Base-by-base conservation (phyloP, 2,888 invertebrate genomes). In the Parnassius smintheus region DNA sequence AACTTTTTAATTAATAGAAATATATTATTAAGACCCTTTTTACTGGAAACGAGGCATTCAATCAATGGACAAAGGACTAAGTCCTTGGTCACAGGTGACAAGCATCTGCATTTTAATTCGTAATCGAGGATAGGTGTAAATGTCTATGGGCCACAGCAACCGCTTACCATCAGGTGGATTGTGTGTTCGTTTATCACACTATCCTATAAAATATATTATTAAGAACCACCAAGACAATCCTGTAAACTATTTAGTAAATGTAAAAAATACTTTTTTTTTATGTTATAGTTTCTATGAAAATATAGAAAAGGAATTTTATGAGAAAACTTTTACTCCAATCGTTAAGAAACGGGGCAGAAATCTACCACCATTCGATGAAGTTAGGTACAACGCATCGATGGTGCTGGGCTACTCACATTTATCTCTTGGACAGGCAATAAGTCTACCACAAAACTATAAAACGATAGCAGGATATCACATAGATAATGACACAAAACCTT, bases 401-500 rank as follows among this genome's bases (percentile, higher is more conserved):
- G 68, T 85, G 44, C 67, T 88, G 3, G 82, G 80, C 2, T 86
- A 87, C 62, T 82, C 88, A 0, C 82, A 87, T 48, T 71, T 78
- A 0, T 82, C 83, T 0, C 61, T 78, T 2, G 81, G 83, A 7
- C 66, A 61, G 10, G 66, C 79, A 1, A 61, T 70, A 1, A 69
- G 73, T 2, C 49, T 86, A 8, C 88, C 88, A 0, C 83, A 80
- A 56, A 82, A 70, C 53, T 86, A 81, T 61, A 82, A 78, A 59
- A 60, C 74, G 2, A 69, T 87, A 44, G 85, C 78, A 45, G 88
- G 88, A 10, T 86, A 83, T 56, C 86, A 88, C 56, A 81, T 88
- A 25, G 72, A 81, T 2, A 70, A 75, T 2, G 63, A 75, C 1
- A 59, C 78, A 1, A 70, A 77, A 45, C 82, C 86, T 2, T 72